Percentiles rank a stretch among this genome's conserved stretches.
Conservation (phyloP, 2,888 invertebrate genomes). For the Glaucopsyche alexis region DNA sequence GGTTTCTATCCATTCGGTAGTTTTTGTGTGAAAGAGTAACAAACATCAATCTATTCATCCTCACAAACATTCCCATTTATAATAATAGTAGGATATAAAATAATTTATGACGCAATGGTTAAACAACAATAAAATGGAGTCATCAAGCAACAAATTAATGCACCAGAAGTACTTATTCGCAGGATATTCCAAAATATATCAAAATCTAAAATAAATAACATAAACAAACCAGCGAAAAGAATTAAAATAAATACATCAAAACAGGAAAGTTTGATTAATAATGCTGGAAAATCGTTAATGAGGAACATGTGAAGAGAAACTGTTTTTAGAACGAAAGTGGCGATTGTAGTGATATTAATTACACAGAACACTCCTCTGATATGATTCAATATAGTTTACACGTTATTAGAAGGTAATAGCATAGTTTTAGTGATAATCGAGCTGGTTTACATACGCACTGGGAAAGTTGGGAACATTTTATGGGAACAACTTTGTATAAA, state of each 20-base stretch:
- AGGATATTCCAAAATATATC: too few relatives aligned
- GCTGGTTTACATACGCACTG: slow-evolving; percentile 7
- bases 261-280: slow-evolving; percentile 23
- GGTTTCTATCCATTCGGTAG: too few relatives aligned
- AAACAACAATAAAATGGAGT: too few relatives aligned
- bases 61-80: too few relatives aligned
- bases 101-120: too few relatives aligned
- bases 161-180: too few relatives aligned
- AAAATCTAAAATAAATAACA: background rate
- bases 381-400: slow-evolving; percentile 18
- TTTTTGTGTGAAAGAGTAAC: too few relatives aligned
- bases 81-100: too few relatives aligned
- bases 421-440: slow-evolving; percentile 14
- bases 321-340: background rate
- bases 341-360: slow-evolving; percentile 18
- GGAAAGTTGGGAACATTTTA: background rate
- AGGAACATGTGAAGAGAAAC: slow-evolving; percentile 24
- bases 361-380: slow-evolving; percentile 17
- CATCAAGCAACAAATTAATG: too few relatives aligned
- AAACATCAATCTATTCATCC: too few relatives aligned
- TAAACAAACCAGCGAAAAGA: background rate
- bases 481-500: background rate
- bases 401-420: slow-evolving; percentile 2
- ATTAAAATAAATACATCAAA: background rate
- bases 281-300: background rate